Evolutionary conservation across 2,888 invertebrate genomes (phyloP).

Genomic region (Diaperis boleti): DNA sequence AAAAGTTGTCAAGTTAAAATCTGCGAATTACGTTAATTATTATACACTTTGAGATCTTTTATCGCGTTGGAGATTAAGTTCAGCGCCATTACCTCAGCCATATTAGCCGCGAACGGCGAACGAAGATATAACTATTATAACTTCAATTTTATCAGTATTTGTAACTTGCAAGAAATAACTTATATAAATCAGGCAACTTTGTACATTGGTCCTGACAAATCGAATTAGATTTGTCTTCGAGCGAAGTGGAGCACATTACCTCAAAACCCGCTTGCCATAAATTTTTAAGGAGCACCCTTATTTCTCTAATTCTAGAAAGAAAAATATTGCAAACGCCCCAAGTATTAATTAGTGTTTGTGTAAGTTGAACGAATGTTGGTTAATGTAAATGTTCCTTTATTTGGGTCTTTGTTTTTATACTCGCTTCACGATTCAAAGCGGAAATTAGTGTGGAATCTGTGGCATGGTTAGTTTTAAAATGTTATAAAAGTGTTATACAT

Average conservation of each 20-base stretch:
- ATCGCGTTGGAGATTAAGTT: neutral
- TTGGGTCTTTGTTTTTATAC: neutral
- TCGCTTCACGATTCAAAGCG: neutral
- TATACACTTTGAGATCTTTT: too few relatives aligned
- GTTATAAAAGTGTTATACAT: slow-evolving; percentile 27
- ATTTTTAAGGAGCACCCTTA: slow-evolving; percentile 14
- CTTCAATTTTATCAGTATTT: slow-evolving; percentile 27
- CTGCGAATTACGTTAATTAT: too few relatives aligned
- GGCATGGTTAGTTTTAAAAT: slow-evolving; percentile 24
- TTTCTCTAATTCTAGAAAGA: slow-evolving; percentile 9
- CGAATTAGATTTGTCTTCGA: slow-evolving; percentile 29
- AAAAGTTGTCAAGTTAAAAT: too few relatives aligned
- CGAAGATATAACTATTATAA: slow-evolving; percentile 15
- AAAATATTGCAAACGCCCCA: slow-evolving; percentile 1
- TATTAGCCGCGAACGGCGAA: slow-evolving; percentile 1
- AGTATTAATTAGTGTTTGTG: slow-evolving; percentile 7
- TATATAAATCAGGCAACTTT: slow-evolving; percentile 28
- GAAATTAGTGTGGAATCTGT: slow-evolving; percentile 2
- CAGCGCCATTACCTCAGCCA: slow-evolving; percentile 6
- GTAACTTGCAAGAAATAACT: slow-evolving; percentile 26
- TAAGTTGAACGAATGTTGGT: neutral
- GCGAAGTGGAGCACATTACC: slow-evolving; percentile 23
- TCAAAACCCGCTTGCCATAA: slow-evolving; percentile 24
- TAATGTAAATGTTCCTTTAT: neutral
- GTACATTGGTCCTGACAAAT: slow-evolving; percentile 31